These are phyloP conservation scores for Yponomeuta malinellus DNA, from an alignment of 2,888 invertebrate genomes.

Conservation along the genomic window DNA sequence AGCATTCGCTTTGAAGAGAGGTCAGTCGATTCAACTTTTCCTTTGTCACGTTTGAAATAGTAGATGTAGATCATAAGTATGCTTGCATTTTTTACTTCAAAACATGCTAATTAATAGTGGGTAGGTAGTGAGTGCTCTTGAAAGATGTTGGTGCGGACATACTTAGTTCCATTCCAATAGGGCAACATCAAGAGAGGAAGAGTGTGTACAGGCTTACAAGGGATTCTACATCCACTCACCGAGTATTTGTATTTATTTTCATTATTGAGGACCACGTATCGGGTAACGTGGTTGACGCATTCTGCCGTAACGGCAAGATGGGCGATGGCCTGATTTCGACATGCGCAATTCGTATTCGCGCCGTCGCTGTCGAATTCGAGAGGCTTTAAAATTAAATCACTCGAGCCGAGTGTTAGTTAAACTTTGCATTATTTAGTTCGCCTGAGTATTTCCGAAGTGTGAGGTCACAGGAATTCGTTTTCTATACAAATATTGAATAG, in stretches of 20 bases:
- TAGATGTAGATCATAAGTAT: background rate
- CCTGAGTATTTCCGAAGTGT: too few species aligned
- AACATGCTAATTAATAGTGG: background rate
- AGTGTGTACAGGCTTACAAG: conserved; percentile 18
- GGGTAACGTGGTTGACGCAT: conserved; percentile 51
- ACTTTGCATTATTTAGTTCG: background rate
- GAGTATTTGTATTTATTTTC: conserved; percentile 28
- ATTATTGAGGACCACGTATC: conserved; percentile 36
- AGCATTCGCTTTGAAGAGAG: conserved; percentile 88
- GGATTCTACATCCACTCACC: conserved; percentile 52
- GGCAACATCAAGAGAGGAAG: conserved; percentile 8
- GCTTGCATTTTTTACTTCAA: background rate
- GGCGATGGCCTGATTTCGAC: conserved; percentile 31
- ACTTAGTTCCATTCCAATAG: background rate
- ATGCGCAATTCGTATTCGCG: conserved; percentile 38
- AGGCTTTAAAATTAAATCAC: background rate
- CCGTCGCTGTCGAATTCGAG: background rate
- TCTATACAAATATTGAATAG: too few species aligned
- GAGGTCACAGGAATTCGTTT: too few species aligned
- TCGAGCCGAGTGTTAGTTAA: background rate
- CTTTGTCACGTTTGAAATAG: background rate
- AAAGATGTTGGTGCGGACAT: background rate
- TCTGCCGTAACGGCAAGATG: conserved; percentile 30
- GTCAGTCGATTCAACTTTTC: conserved; percentile 48
- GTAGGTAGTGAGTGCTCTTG: conserved; percentile 6